Evolutionary conservation across 1,140 invertebrate genomes (phyloP).

Genomic region (Pachyrhynchus sulphureomaculatus): DNA sequence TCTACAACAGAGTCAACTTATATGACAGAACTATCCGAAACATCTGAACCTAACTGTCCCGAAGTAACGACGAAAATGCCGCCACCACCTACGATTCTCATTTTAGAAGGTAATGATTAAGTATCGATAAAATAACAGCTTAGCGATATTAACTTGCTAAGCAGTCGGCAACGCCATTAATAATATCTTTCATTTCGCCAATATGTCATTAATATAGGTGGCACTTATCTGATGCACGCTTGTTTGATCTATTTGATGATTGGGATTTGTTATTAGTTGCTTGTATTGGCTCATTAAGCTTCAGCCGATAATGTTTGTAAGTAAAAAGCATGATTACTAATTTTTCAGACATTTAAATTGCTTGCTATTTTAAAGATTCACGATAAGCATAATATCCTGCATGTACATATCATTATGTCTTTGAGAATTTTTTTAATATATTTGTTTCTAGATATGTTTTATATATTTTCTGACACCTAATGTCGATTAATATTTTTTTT

Average conservation of each 20-base stretch:
- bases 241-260: slow-evolving; percentile 15
- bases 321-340: slow-evolving; percentile 2
- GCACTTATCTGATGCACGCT: slow-evolving; percentile 30
- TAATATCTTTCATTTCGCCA: slow-evolving; percentile 23
- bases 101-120: slow-evolving; percentile 67
- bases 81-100: slow-evolving; percentile 69
- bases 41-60: slow-evolving; percentile 51
- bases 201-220: slow-evolving; percentile 29
- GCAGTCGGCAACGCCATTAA: slow-evolving; percentile 23
- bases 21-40: slow-evolving; percentile 12
- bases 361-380: no score
- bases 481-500: no score
- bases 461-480: no score
- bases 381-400: no score
- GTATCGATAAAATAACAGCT: slow-evolving; percentile 20
- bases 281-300: slow-evolving; percentile 9
- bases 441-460: no score
- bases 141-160: slow-evolving; percentile 36
- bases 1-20: slow-evolving; percentile 26
- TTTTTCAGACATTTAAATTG: neutral
- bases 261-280: slow-evolving; percentile 19
- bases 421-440: no score
- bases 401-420: no score
- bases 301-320: neutral
- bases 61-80: slow-evolving; percentile 60